These are phyloP conservation scores for Epizoanthus illoricatus DNA, from an alignment of 92 coral and sea anemone species.

Conservation along the genomic window DNA sequence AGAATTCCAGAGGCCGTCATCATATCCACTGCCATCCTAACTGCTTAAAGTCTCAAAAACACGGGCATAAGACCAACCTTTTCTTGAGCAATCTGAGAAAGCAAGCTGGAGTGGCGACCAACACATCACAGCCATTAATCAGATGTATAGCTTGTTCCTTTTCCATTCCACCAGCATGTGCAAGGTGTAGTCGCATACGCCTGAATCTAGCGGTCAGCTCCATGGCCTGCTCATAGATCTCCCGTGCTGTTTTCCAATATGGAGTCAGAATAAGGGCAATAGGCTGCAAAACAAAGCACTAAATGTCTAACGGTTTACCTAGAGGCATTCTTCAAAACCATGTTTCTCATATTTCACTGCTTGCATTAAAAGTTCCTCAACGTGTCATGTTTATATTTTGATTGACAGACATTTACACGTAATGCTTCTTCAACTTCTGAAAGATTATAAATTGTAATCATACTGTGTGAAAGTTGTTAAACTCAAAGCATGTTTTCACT, in stretches of 20 bases:
- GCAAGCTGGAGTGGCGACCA: conserved; percentile 90
- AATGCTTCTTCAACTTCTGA: too few species aligned
- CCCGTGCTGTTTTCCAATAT: conserved; percentile 67
- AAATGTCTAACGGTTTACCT: background rate
- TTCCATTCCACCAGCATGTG: conserved; percentile 87
- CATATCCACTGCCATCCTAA: too few species aligned
- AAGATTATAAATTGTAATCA: too few species aligned
- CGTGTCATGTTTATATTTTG: too few species aligned
- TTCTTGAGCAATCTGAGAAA: conserved; percentile 80
- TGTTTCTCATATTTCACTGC: too few species aligned
- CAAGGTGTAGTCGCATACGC: conserved; percentile 66
- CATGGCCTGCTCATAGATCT: conserved; percentile 57
- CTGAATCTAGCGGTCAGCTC: conserved; percentile 52
- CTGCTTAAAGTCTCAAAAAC: background rate
- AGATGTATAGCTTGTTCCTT: conserved; percentile 69
- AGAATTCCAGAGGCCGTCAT: too few species aligned
- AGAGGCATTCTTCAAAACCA: too few species aligned
- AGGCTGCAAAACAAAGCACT: conserved; percentile 61
- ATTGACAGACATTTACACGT: too few species aligned
- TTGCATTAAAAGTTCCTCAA: too few species aligned
- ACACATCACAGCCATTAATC: conserved; percentile 90
- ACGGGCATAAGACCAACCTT: conserved; percentile 14
- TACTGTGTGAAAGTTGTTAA: too few species aligned
- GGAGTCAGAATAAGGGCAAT: conserved; percentile 68
- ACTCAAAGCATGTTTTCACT: too few species aligned